A percentile compares a stretch with the other conserved stretches of the same genome.
These are phyloP conservation scores for Poecilus cupreus DNA, from an alignment of 2,888 invertebrate species.

Conservation along the genomic window DNA sequence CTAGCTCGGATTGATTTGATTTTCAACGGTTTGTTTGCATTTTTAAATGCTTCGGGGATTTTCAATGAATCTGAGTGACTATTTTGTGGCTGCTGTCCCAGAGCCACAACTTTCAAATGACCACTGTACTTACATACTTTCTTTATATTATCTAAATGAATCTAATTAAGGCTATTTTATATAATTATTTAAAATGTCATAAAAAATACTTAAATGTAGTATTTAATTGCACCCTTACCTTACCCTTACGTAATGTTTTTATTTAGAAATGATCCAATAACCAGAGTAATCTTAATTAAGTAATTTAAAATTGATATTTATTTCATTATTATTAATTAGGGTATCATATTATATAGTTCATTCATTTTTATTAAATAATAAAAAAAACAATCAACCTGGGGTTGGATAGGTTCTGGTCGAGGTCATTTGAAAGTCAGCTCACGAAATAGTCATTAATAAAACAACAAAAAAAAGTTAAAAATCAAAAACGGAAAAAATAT, in stretches of 20 bases:
- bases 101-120: slow-evolving; percentile 25
- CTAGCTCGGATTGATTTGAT: slow-evolving; percentile 41
- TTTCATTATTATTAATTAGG: slow-evolving; percentile 32
- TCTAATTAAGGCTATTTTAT: slow-evolving; percentile 15
- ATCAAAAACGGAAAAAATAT: slow-evolving; percentile 46
- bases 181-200: slow-evolving; percentile 32
- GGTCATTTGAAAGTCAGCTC: slow-evolving; percentile 35
- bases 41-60: slow-evolving; percentile 50
- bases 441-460: slow-evolving; percentile 19
- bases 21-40: slow-evolving; percentile 41
- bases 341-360: slow-evolving; percentile 2
- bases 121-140: slow-evolving; percentile 39
- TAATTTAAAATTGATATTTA: slow-evolving; percentile 42
- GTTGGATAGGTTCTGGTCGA: slow-evolving; percentile 27
- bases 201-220: slow-evolving; percentile 39
- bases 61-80: slow-evolving; percentile 35
- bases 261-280: slow-evolving; percentile 5
- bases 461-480: slow-evolving; percentile 52
- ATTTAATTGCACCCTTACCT: slow-evolving; percentile 40
- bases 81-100: background rate
- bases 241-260: background rate
- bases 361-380: background rate
- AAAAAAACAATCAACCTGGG: slow-evolving; percentile 12
- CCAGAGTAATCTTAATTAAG: slow-evolving; percentile 23
- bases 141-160: background rate